These are phyloP conservation scores for Ciona savignyi DNA, from an alignment of 23 tunicate species.

Conservation along the genomic window DNA sequence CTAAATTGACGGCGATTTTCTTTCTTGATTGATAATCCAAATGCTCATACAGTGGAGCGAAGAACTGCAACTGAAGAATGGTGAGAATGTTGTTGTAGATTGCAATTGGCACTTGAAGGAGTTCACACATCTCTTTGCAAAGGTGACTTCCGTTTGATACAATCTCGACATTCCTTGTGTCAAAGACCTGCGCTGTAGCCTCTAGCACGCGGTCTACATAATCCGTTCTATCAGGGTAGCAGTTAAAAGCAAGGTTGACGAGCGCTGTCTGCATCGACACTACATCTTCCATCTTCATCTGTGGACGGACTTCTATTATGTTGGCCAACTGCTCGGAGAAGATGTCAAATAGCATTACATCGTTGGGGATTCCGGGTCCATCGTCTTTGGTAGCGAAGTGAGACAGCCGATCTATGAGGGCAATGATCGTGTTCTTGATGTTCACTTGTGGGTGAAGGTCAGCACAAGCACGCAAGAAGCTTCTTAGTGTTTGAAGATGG, in stretches of 20 bases:
- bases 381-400: conserved; percentile 64
- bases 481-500: conserved; percentile 73
- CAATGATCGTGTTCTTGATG: conserved; percentile 77
- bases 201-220: conserved; percentile 73
- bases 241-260: conserved; percentile 71
- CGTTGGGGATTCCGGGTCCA: conserved; percentile 56
- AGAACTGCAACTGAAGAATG: conserved; percentile 55
- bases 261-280: conserved; percentile 85
- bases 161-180: conserved; percentile 44
- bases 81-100: conserved; percentile 63
- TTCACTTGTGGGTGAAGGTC: conserved; percentile 70
- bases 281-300: conserved; percentile 68
- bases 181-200: conserved; percentile 74
- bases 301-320: conserved; percentile 50
- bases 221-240: conserved; percentile 59
- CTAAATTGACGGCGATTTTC: conserved; percentile 46
- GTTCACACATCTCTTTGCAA: conserved; percentile 49
- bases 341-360: conserved; percentile 76
- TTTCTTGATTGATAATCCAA: conserved; percentile 72
- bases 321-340: conserved; percentile 65
- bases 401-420: conserved; percentile 78
- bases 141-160: conserved; percentile 46
- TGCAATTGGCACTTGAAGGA: conserved; percentile 47
- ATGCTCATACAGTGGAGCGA: conserved; percentile 83
- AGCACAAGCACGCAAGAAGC: conserved; percentile 74